phyloP scores from a whole-genome alignment of 2,113 vertebrate genomes.

The Myotis brandtii region DNA sequence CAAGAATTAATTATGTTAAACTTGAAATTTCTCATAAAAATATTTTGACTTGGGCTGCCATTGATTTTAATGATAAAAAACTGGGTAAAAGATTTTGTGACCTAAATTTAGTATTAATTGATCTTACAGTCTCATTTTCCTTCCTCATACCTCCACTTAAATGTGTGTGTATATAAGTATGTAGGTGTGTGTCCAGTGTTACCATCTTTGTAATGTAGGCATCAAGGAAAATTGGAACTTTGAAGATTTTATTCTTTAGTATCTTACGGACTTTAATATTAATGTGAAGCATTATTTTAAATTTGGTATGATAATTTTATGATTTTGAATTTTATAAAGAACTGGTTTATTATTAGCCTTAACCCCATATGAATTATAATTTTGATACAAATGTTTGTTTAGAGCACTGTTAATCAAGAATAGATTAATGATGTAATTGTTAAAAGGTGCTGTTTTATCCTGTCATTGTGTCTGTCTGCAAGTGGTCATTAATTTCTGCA shows the following conservation, averaged over 20 bases:
- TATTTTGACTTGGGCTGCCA: conserved; percentile 21
- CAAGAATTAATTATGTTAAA: neutral
- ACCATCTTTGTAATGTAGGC: neutral
- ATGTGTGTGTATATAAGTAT: neutral
- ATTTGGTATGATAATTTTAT: neutral
- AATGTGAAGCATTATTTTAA: conserved; percentile 24
- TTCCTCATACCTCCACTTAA: neutral
- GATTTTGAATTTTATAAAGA: conserved; percentile 25
- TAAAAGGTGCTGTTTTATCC: neutral
- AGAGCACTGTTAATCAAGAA: neutral
- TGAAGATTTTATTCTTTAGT: conserved; percentile 8
- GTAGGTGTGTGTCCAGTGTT: neutral
- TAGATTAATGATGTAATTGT: neutral
- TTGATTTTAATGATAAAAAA: conserved; percentile 26
- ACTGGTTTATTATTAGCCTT: neutral
- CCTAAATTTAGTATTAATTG: neutral
- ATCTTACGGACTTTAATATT: neutral
- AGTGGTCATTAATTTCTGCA: conserved; percentile 41
- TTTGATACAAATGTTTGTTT: conserved; percentile 45
- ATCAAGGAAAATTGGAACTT: neutral
- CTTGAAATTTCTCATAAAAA: conserved; percentile 12
- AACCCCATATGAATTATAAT: neutral
- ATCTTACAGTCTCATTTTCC: neutral
- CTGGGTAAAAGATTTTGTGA: neutral
- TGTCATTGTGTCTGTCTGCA: neutral